phyloP scores from a whole-genome alignment of 2,888 invertebrate species.

The Nineta flava region DNA sequence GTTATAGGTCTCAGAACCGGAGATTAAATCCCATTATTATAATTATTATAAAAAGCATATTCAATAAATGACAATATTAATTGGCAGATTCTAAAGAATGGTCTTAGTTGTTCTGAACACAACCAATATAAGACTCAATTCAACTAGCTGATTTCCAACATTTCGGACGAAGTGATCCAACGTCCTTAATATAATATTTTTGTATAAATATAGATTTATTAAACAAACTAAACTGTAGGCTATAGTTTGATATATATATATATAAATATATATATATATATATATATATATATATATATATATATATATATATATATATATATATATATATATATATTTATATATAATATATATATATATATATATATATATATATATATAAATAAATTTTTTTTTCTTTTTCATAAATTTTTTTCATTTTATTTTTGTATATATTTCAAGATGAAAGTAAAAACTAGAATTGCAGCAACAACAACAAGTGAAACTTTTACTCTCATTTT shows the following conservation, averaged over 20 bases:
- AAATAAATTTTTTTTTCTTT: background rate
- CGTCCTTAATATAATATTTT: too few species aligned
- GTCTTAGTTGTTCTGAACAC: too few species aligned
- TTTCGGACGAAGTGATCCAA: too few species aligned
- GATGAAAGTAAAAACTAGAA: background rate
- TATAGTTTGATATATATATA: background rate
- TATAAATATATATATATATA: background rate
- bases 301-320: conserved; percentile 1
- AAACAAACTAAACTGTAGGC: too few species aligned
- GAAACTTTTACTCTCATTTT: background rate
- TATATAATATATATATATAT: background rate
- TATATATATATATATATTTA: background rate
- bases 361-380: conserved; percentile 2
- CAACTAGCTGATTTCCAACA: too few species aligned
- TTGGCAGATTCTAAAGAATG: too few species aligned
- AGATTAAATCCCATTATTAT: too few species aligned
- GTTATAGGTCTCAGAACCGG: too few species aligned
- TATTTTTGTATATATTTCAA: background rate
- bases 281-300: background rate
- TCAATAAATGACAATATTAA: too few species aligned
- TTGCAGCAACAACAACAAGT: background rate
- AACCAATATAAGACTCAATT: too few species aligned
- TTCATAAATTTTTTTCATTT: background rate
- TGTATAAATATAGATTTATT: too few species aligned
- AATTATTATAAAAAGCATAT: too few species aligned